phyloP scores from a whole-genome alignment of 2,113 vertebrate species.

The Electrona antarctica region DNA sequence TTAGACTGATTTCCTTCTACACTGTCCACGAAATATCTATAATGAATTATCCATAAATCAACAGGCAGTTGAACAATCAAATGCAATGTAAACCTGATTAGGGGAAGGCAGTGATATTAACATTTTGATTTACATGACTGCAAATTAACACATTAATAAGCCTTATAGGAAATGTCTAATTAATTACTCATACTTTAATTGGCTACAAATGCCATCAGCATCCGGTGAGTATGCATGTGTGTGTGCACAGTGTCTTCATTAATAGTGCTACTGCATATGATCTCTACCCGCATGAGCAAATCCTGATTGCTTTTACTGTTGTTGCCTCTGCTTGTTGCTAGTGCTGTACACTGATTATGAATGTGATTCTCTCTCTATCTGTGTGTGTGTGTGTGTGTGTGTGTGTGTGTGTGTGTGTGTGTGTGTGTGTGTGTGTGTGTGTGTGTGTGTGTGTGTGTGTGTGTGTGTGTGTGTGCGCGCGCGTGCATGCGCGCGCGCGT shows the following conservation, averaged over 20 bases:
- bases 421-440: constrained; percentile 5
- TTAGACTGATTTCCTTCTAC: too few species aligned
- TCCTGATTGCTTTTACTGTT: constrained; percentile 45
- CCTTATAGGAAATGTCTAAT: constrained; percentile 74
- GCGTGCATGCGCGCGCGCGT: constrained; percentile 7
- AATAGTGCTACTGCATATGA: constrained; percentile 46
- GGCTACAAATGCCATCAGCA: constrained; percentile 67
- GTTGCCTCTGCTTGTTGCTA: constrained; percentile 26
- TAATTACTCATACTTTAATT: constrained; percentile 76
- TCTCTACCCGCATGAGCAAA: constrained; percentile 27
- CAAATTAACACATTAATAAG: constrained; percentile 74
- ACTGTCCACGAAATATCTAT: constrained; percentile 11
- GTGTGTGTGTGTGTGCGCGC: constrained; percentile 13
- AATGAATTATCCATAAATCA: constrained; percentile 20
- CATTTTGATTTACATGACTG: constrained; percentile 66
- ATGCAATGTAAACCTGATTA: constrained; percentile 52
- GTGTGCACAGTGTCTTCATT: constrained; percentile 46
- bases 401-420: constrained; percentile 8
- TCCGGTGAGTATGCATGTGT: constrained; percentile 25
- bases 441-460: constrained; percentile 20
- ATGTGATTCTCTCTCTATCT: background rate
- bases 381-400: constrained; percentile 4
- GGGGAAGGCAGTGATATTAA: constrained; percentile 51
- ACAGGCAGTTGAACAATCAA: constrained; percentile 30
- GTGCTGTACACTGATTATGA: background rate